Conservation (phyloP, 92 coral and sea anemone genomes). For the Blastomussa wellsi region DNA sequence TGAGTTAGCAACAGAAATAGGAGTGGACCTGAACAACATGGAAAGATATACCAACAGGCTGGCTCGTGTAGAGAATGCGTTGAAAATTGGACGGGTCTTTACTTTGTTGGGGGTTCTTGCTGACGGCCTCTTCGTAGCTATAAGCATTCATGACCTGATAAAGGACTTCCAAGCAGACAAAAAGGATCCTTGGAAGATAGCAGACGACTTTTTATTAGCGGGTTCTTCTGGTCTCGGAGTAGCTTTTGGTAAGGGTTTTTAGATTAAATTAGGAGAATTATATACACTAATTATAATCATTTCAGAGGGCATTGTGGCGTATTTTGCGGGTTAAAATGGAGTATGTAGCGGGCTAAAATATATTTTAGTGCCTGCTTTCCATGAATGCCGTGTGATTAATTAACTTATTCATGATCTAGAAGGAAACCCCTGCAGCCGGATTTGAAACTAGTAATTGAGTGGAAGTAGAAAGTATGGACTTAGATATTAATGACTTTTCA, state of each 20-base stretch:
- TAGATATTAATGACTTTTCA: no score
- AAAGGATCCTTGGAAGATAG: slow-evolving; percentile 4
- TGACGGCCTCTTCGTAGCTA: background rate
- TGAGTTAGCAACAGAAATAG: background rate
- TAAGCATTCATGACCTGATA: background rate
- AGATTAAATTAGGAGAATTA: no score
- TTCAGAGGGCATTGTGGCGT: no score
- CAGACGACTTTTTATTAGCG: slow-evolving; percentile 8
- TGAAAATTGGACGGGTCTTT: background rate
- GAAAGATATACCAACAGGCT: background rate
- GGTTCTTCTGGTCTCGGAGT: background rate
- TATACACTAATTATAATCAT: no score
- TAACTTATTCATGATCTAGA: no score
- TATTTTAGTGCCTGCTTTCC: no score
- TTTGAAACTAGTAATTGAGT: no score
- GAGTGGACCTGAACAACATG: background rate
- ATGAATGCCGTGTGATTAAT: no score
- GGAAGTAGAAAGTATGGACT: no score
- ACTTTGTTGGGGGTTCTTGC: background rate
- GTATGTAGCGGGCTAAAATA: no score
- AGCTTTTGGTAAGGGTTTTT: background rate
- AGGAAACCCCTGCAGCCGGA: no score
- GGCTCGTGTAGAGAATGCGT: background rate
- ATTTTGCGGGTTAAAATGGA: no score
- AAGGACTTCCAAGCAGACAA: background rate